Evolutionary conservation across 1,140 invertebrate genomes (phyloP), one percentile per base, ranked within the genome.

Genomic region (Apis florea): DNA sequence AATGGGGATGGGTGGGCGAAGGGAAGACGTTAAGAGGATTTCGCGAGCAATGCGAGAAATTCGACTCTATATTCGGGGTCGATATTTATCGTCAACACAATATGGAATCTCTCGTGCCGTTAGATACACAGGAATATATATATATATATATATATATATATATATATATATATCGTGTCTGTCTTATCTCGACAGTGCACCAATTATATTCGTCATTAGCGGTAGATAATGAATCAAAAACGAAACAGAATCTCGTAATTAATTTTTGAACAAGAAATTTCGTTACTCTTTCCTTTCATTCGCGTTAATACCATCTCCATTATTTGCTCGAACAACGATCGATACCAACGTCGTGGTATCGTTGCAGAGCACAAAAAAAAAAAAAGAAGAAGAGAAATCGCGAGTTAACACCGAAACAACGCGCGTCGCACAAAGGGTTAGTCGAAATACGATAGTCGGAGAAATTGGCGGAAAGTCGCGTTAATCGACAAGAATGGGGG

Each of bases 61-160:
- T 82, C 69, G 71, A 59, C 68, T 69, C 47, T 69, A 40, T 54
- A 47, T 63, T 40, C 6, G 59, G 61, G 58, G 26, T 19, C 53
- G 72, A 85, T 67, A 86, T 86, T 85, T 86, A 86, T 86, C 70
- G 75, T 26, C 74, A 79, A 86, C 69, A 69, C 63, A 69, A 51
- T 17, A 61, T 51, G 61, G 75, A 85, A 85, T 40, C 31, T 85
- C 85, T 86, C 85, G 74, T n/a, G 58, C 59, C 17, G 66, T 31
- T 73, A 26, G 51, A 51, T 83, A 67, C 79, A 59, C 70, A 17
- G 71, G 67, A 5, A 6, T n/a, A n/a, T n/a, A n/a, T n/a, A n/a
- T n/a, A n/a, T n/a, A n/a, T n/a, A n/a, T n/a, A n/a, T n/a, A n/a
- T n/a, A n/a, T n/a, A n/a, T n/a, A n/a, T n/a, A n/a, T n/a, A n/a